These are phyloP conservation scores for Cacoxenus indagator DNA, from an alignment of 2,888 invertebrate species.

Conservation along the genomic window DNA sequence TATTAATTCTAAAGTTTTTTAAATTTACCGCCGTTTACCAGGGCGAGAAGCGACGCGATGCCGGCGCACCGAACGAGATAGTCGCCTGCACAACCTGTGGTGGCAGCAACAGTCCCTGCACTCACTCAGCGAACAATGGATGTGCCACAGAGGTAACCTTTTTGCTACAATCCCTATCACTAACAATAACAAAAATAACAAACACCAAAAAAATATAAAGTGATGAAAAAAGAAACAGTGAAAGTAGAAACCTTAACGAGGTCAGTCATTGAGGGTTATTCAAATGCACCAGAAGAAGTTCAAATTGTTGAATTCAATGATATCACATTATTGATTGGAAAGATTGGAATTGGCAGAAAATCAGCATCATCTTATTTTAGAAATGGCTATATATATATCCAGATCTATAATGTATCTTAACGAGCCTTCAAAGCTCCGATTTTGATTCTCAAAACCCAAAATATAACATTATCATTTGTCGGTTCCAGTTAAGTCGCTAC, in stretches of 20 bases:
- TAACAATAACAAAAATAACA: slow-evolving; percentile 17
- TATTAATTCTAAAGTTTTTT: slow-evolving; percentile 54
- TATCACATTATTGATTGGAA: too few relatives aligned
- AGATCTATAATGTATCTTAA: too few relatives aligned
- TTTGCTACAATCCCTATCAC: slow-evolving; percentile 24
- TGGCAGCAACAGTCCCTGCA: slow-evolving; percentile 77
- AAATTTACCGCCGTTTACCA: slow-evolving; percentile 71
- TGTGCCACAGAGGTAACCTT: slow-evolving; percentile 86
- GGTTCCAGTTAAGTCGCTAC: too few relatives aligned
- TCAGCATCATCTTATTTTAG: too few relatives aligned
- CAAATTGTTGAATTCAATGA: too few relatives aligned
- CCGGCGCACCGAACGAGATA: slow-evolving; percentile 84
- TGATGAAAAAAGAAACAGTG: background rate
- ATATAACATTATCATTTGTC: too few relatives aligned
- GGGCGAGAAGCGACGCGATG: slow-evolving; percentile 89
- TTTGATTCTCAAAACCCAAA: too few relatives aligned
- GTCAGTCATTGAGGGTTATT: too few relatives aligned
- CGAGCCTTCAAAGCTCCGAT: too few relatives aligned
- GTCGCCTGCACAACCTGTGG: slow-evolving; percentile 86
- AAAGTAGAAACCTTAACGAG: background rate
- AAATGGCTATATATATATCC: too few relatives aligned
- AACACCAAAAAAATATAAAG: background rate
- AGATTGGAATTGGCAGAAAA: too few relatives aligned
- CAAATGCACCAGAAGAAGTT: too few relatives aligned
- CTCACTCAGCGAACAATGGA: slow-evolving; percentile 89